Conservation (phyloP, 2,113 vertebrate genomes). For the Halichoeres trimaculatus region DNA sequence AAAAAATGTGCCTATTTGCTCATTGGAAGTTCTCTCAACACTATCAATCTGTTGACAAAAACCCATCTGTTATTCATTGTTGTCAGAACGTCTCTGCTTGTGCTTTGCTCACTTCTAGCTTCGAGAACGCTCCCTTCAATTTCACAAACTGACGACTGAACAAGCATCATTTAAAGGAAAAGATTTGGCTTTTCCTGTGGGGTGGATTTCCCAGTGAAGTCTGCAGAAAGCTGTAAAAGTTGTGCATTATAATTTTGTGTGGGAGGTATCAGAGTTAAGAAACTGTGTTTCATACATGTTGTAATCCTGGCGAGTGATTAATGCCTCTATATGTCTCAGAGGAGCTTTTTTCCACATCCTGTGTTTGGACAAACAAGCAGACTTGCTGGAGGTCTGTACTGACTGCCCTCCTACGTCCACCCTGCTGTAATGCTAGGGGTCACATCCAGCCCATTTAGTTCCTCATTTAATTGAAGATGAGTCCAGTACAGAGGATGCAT, state of each 20-base stretch:
- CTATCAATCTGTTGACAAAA: constrained; percentile 17
- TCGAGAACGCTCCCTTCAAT: constrained; percentile 24
- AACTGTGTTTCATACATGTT: constrained; percentile 31
- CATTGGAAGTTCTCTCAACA: constrained; percentile 10
- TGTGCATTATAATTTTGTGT: constrained; percentile 13
- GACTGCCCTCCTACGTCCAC: constrained; percentile 1
- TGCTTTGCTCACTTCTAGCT: constrained; percentile 14
- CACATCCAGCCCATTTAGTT: constrained; percentile 5
- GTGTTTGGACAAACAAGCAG: constrained; percentile 43
- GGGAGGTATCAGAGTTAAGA: constrained; percentile 33
- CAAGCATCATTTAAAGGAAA: not conserved
- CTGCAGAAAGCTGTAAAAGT: constrained; percentile 30
- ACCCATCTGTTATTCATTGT: constrained; percentile 68
- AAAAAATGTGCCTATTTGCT: constrained; percentile 27
- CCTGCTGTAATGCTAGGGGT: not conserved
- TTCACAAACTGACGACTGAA: constrained; percentile 33
- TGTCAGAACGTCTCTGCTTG: constrained; percentile 24
- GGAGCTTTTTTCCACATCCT: constrained; percentile 53
- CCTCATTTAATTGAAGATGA: not conserved
- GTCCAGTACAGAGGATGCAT: not conserved
- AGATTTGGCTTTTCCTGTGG: not conserved
- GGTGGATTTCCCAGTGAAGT: constrained; percentile 30
- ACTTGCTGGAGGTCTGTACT: not conserved
- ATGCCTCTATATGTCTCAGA: constrained; percentile 22
- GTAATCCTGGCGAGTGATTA: constrained; percentile 44